Conservation (phyloP, 2,113 vertebrate species). For the Neopipo cinnamomea region DNA sequence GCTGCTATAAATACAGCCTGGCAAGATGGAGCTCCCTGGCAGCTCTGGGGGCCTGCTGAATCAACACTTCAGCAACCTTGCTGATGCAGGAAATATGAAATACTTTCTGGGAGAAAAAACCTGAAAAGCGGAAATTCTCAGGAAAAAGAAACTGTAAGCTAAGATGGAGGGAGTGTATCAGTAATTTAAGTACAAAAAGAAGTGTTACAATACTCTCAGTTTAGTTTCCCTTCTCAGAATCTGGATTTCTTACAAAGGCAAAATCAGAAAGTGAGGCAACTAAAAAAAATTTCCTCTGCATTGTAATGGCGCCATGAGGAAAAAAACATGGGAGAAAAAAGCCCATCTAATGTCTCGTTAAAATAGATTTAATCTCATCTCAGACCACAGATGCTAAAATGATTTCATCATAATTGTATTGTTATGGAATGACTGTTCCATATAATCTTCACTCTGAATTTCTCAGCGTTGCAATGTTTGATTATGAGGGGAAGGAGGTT, state of each 20-base stretch:
- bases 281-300: not conserved
- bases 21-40: not conserved
- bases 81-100: not conserved
- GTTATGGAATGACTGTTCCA: conserved; percentile 35
- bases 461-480: conserved; percentile 29
- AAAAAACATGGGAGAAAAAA: conserved; percentile 28
- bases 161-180: not conserved
- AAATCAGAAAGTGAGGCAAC: not conserved
- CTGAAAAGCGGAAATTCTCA: not conserved
- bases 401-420: conserved; percentile 67
- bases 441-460: conserved; percentile 34
- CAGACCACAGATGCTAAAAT: conserved; percentile 57
- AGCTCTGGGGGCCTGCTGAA: not conserved
- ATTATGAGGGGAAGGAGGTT: conserved; percentile 34
- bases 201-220: not conserved
- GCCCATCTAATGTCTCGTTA: conserved; percentile 19
- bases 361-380: conserved; percentile 60
- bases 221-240: not conserved
- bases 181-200: not conserved
- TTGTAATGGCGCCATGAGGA: not conserved
- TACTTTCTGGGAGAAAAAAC: rapidly evolving
- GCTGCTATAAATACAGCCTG: not conserved
- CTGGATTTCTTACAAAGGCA: not conserved
- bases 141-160: not conserved
- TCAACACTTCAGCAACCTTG: not conserved